Percentiles rank a stretch among this genome's conserved stretches.
Evolutionary conservation across 2,113 vertebrate genomes (phyloP).

Genomic region (Syngnathus scovelli): DNA sequence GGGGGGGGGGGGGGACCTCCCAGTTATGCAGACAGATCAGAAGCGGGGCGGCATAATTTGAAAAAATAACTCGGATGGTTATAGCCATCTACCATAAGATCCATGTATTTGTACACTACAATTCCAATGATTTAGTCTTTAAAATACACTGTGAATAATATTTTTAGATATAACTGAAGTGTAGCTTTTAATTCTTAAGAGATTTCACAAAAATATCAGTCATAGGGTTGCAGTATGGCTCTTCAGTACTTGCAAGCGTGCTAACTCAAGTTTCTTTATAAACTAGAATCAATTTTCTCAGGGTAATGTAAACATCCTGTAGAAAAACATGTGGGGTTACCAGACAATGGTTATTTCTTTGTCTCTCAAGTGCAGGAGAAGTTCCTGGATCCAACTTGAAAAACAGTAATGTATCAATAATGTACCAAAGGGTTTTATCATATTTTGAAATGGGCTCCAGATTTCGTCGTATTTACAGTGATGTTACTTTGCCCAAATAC

Average conservation of each 20-base stretch:
- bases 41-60: constrained; percentile 13
- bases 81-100: neutral
- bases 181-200: too few relatives aligned
- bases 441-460: too few relatives aligned
- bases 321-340: neutral
- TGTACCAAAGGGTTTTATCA: too few relatives aligned
- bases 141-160: neutral
- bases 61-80: neutral
- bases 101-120: neutral
- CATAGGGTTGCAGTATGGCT: neutral
- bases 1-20: neutral
- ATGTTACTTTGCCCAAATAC: neutral
- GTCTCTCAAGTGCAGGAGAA: neutral
- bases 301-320: neutral
- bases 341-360: neutral
- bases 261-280: neutral
- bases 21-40: constrained; percentile 24
- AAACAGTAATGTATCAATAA: too few relatives aligned
- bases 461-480: neutral
- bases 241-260: neutral
- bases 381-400: too few relatives aligned
- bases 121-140: neutral
- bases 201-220: neutral
- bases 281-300: neutral
- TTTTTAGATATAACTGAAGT: neutral